These are phyloP conservation scores for Himalopsyche anomala DNA, from an alignment of 2,888 invertebrate species.

Conservation along the genomic window DNA sequence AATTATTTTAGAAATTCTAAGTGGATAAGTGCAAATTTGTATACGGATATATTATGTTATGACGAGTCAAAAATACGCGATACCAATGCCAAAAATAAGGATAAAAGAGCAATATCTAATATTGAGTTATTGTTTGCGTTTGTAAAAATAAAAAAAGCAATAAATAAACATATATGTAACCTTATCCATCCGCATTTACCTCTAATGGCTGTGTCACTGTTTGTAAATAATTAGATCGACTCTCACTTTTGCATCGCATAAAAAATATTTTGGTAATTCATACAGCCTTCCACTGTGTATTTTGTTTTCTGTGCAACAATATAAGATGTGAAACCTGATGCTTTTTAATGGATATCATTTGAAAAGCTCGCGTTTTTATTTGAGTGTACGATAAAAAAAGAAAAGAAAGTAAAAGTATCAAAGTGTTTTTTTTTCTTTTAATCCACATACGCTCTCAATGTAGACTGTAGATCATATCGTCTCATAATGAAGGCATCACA, in stretches of 20 bases:
- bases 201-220: background rate
- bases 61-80: no score
- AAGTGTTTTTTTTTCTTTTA: no score
- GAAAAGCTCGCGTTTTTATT: no score
- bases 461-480: no score
- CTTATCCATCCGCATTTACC: background rate
- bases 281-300: background rate
- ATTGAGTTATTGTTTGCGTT: background rate
- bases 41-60: no score
- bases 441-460: no score
- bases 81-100: no score
- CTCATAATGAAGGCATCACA: no score
- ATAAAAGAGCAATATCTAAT: background rate
- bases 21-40: no score
- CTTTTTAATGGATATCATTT: background rate
- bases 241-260: background rate
- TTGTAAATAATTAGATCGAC: background rate
- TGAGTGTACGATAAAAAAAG: no score
- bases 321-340: background rate
- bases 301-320: background rate
- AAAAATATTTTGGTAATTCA: background rate
- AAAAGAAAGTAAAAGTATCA: no score
- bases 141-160: background rate
- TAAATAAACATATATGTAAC: slow-evolving; percentile 4
- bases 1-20: no score